Evolutionary conservation across 2,797 vertebrate genomes (phyloP), one percentile per base, ranked within the genome.

Genomic region (Rhinophrynus dorsalis): DNA sequence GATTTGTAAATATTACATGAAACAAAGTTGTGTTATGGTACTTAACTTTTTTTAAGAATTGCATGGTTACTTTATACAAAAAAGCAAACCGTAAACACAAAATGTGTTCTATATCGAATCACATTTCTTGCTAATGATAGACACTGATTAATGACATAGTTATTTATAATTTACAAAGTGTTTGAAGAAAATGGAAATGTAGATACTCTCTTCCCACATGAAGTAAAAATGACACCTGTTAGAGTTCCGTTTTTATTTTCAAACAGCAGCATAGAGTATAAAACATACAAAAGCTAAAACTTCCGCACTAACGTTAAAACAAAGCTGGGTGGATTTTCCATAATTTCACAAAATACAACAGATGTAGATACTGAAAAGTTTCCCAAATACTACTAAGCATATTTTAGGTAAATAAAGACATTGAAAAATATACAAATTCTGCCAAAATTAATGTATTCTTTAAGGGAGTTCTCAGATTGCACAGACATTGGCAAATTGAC

Each of bases 251-350:
- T 81, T 84, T 80, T 87, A 80, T 86, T 86, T 84, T 77, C 88
- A 89, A 90, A 88, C 86, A 86, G 86, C 80, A 81, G 84, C 81
- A 84, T 73, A 66, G 45, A 29, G 62, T 90, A 91, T 86, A 89
- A 91, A 91, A 88, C 88, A 90, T 89, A 90, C 67, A 89, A 92
- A 92, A 91, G 85, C 86, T 88, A 89, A 90, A 90, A 87, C 78
- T 11, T 88, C 82, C 88, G 85, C 87, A 88, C 84, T 82, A 86
- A 82, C 85, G 37, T 81, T 89, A 80, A 78, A 79, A 82, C 81
- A 81, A 84, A 82, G 78, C 84, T 83, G 82, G 86, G 82, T 82
- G 50, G 77, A 76, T 83, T 76, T 82, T 67, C 85, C 84, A 75
- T 82, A 81, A 84, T 85, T 76, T 80, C 85, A 88, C 85, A 81